Base-by-base conservation (phyloP, 2,113 vertebrate species). In the Barbus barbus region DNA sequence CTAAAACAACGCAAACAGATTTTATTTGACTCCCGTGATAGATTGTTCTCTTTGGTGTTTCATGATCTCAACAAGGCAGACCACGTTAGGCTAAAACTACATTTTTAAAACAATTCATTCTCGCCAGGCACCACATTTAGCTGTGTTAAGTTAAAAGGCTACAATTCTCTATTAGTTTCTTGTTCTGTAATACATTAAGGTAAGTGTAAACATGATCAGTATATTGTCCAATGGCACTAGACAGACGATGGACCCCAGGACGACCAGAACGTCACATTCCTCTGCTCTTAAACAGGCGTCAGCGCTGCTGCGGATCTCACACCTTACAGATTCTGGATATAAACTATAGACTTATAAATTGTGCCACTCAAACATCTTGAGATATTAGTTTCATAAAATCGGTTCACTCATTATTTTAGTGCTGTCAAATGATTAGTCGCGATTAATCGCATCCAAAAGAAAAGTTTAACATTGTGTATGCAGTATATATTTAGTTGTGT, bases 11-110 rank as follows among this genome's bases (percentile, higher is more conserved):
- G 41, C 76, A 81, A 72, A 84, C 12, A 33, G 16, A 84, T 60
- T 72, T 53, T n/a, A 26, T 74, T 65, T n/a, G 69, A 79, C 77
- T 82, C 78, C 78, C 88, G 84, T 67, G 81, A 71, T 82, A 84
- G 58, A 71, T 51, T 83, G 78, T 88, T 89, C 86, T 93, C 93
- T 95, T 95, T 94, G 93, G 93, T 92, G 90, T 92, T 89, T 90
- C 9, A 31, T 87, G 89, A 91, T 90, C 89, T 77, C 87, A 86
- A 79, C 38, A 84, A 81, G 77, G 81, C 73, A 80, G 86, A 91
- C 87, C 84, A 74, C 82, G 81, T 81, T 86, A 84, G 36, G 69
- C 84, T 86, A 79, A 81, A 85, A 61, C 82, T 78, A 81, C 33
- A 36, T 44, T 46, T 81, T 81, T 26, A 48, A 51, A 82, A 88